Evolutionary conservation across 2,113 vertebrate genomes (phyloP).

Genomic region (Paradoxurus hermaphroditus): DNA sequence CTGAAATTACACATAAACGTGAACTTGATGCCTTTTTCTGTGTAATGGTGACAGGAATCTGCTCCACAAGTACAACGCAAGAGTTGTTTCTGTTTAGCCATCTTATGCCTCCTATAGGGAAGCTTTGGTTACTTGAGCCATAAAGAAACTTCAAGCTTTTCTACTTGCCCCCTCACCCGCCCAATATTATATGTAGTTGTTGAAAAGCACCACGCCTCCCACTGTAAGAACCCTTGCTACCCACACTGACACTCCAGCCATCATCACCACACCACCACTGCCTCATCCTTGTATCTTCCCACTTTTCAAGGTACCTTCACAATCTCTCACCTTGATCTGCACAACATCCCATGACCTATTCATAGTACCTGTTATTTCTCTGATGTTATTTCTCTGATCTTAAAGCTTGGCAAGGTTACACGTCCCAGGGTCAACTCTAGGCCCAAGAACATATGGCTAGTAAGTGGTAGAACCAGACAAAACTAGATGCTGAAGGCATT

Average conservation of each 20-base stretch:
- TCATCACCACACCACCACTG: background rate
- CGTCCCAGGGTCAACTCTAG: background rate
- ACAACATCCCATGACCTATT: background rate
- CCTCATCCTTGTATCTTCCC: background rate
- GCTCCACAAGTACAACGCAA: background rate
- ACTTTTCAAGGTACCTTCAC: background rate
- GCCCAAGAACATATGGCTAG: background rate
- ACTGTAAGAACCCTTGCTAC: background rate
- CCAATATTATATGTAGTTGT: background rate
- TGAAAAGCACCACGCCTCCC: background rate
- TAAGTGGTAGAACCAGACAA: background rate
- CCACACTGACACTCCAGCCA: rapidly evolving
- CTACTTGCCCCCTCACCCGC: rapidly evolving
- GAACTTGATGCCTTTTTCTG: background rate
- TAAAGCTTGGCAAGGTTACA: background rate
- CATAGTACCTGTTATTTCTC: background rate
- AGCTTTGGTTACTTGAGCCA: background rate
- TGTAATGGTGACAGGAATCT: background rate
- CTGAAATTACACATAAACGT: background rate
- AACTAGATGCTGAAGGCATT: background rate
- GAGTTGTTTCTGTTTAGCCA: background rate
- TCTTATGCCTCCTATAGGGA: background rate
- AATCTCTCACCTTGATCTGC: background rate
- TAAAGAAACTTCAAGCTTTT: background rate
- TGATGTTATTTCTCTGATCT: background rate